Evolutionary conservation across 2,888 invertebrate genomes (phyloP), one percentile per base, ranked within the genome.

Genomic region (Polietes domitor): DNA sequence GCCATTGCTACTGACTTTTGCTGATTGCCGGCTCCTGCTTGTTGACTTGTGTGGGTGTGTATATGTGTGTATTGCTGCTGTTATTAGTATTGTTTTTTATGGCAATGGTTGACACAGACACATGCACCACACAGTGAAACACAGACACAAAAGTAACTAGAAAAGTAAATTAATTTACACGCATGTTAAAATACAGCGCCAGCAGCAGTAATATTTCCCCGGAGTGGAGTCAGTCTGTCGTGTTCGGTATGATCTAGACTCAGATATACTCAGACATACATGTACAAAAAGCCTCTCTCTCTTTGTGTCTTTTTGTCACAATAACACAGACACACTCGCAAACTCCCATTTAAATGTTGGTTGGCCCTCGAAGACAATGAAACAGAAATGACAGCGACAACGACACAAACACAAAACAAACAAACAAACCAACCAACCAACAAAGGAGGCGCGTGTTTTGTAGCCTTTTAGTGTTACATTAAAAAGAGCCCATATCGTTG

Each of bases 141-240:
- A 58, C 0, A 71, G 32, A 71, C 47, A 47, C 47, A 65, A 26
- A 37, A 74, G 55, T 65, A 76, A 79, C 47, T 76, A 73, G 61
- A 79, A 73, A 83, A 76, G 65, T 76, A 74, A 77, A 83, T 77
- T 73, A 83, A 77, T 74, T 83, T 71, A 71, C 80, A 80, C 77
- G 77, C 80, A 80, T 74, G 70, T 80, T 79, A 17, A 26, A 47
- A 32, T 24, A 68, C 17, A 32, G 2, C 50, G 19, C 28, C 71
- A 41, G 28, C 15, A n/a, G 10, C 9, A 43, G 71, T 61, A 21
- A 47, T 41, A 77, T 50, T 53, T 24, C 58, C 58, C 58, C 15
- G 26, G 19, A 9, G 53, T 26, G 58, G 58, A 58, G 58, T 26
- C 58, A 26, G 58, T 24, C 58, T 58, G 58, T 26, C 58, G 58